Base-by-base conservation (phyloP, 2,888 invertebrate genomes). In the Caprella mutica region DNA sequence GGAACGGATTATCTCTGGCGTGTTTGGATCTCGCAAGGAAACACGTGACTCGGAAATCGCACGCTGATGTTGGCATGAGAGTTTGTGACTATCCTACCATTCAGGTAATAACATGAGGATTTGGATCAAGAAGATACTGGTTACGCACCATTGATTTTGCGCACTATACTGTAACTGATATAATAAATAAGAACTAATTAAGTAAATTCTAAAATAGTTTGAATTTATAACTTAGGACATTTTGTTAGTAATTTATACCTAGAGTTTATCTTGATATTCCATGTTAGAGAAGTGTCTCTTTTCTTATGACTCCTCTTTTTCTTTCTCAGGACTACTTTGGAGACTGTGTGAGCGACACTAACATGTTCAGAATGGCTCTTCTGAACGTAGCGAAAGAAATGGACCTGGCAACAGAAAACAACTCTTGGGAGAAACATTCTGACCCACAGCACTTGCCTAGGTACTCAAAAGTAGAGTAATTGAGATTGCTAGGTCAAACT, bases 51-150 rank as follows among this genome's bases (percentile, higher is more conserved):
- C 44, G 58, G 23, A 65, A 63, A 24, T 56, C 62, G 9, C 63
- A 62, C 38, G 61, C 56, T n/a, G 61, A 61, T 50, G 46, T 62
- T n/a, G 65, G 65, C 12, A 56, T 65, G 58, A 30, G 65, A 5
- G 56, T 65, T 23, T 65, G 65, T 42, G 65, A 65, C 42, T 58
- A 62, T 35, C 62, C 62, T 6, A 62, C 62, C 23, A 65, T 65
- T 21, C 65, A 65, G 56, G 61, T 57, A 57, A 60, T 56, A 6
- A 44, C 29, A 63, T 62, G 65, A 63, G 65, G n/a, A 29, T 21
- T 3, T 44, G 59, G 3, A 43, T 38, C 33, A 62, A 27, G 35
- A 62, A 59, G 61, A 61, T 61, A 5, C 6, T 56, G 3, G 56
- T 52, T 9, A 2, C 48, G 17, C 58, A 58, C 30, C 52, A 39